Conservation (phyloP, 2,797 vertebrate species). For the Myripristis jacobus region DNA sequence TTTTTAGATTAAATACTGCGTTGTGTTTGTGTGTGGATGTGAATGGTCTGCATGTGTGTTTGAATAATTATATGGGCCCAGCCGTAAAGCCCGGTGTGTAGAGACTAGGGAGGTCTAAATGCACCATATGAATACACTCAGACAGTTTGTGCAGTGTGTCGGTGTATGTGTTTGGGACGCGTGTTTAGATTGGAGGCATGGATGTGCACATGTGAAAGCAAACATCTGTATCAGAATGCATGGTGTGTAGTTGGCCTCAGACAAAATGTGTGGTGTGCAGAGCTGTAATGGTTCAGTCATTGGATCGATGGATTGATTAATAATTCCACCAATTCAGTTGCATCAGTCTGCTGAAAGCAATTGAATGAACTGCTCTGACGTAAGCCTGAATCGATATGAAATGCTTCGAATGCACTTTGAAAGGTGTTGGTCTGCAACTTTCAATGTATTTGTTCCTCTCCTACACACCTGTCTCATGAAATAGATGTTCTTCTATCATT, state of each 20-base stretch:
- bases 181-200: not conserved
- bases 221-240: too few relatives aligned
- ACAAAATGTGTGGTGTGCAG: not conserved
- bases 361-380: too few relatives aligned
- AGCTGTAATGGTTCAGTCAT: too few relatives aligned
- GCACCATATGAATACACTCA: conserved; percentile 16
- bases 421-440: too few relatives aligned
- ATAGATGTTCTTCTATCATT: too few relatives aligned
- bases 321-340: too few relatives aligned
- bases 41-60: conserved; percentile 27
- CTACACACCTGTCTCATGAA: too few relatives aligned
- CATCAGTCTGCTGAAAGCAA: too few relatives aligned
- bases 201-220: not conserved
- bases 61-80: conserved; percentile 15
- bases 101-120: conserved; percentile 13
- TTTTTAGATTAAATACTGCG: conserved; percentile 43
- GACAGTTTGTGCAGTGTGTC: conserved; percentile 6
- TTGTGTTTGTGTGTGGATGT: conserved; percentile 16
- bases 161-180: not conserved
- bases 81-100: not conserved
- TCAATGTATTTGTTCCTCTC: too few relatives aligned
- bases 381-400: too few relatives aligned
- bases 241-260: not conserved
- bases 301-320: too few relatives aligned
- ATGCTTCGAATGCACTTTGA: too few relatives aligned